Percentiles rank a stretch among this genome's conserved stretches.
Conservation (phyloP, 2,797 vertebrate species). For the Cossypha dichroa region DNA sequence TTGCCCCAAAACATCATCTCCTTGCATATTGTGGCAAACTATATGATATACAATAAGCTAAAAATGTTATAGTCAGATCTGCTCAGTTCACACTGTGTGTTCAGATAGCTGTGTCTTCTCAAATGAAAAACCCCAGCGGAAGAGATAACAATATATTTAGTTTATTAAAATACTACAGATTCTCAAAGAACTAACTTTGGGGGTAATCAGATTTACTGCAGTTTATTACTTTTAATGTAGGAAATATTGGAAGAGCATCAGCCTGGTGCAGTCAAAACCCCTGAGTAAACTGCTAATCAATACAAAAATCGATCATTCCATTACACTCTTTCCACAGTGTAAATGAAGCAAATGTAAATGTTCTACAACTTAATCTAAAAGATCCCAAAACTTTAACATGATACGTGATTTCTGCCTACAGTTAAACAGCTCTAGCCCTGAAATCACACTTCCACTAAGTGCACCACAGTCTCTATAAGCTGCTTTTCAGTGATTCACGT, state of each 20-base stretch:
- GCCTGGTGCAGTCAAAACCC: neutral
- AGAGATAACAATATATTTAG: neutral
- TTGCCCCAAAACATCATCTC: neutral
- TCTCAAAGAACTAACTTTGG: neutral
- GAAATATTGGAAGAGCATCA: constrained; percentile 14
- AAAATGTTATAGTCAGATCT: neutral
- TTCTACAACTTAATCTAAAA: neutral
- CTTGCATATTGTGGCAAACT: neutral
- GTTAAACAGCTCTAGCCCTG: neutral
- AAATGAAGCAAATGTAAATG: neutral
- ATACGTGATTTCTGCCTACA: neutral
- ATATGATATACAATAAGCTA: neutral
- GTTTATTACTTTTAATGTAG: neutral
- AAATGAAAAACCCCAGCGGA: neutral
- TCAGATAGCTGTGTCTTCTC: neutral
- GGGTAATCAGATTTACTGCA: neutral
- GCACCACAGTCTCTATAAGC: neutral
- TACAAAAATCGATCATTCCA: neutral
- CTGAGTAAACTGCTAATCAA: neutral
- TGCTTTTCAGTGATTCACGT: neutral
- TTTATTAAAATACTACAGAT: neutral
- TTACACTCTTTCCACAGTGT: neutral
- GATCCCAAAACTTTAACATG: neutral
- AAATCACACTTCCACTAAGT: neutral
- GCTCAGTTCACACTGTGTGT: neutral